phyloP scores from a whole-genome alignment of 2,113 vertebrate genomes.

The Paedocypris sp. region DNA sequence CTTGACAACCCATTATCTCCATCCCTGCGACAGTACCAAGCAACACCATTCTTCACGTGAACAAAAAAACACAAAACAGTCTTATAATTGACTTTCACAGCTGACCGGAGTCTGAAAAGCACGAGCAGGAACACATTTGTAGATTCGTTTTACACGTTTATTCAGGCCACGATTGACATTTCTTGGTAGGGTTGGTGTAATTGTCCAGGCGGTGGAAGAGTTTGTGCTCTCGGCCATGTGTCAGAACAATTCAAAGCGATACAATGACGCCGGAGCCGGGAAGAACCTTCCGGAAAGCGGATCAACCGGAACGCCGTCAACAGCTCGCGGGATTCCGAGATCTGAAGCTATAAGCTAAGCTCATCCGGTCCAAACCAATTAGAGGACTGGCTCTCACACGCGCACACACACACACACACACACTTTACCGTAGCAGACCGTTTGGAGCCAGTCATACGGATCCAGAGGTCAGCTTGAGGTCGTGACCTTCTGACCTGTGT shows the following conservation, averaged over 20 bases:
- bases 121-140: too few species aligned
- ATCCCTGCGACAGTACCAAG: too few species aligned
- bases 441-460: not conserved
- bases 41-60: too few species aligned
- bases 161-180: too few species aligned
- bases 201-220: constrained; percentile 31
- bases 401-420: too few species aligned
- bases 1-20: too few species aligned
- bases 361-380: not conserved
- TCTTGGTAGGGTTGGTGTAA: not conserved
- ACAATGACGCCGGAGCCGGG: constrained; percentile 21
- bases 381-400: not conserved
- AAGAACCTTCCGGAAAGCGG: not conserved
- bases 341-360: not conserved
- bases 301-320: not conserved
- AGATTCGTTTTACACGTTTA: too few species aligned
- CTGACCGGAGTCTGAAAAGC: too few species aligned
- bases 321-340: too few species aligned
- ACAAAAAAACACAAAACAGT: too few species aligned
- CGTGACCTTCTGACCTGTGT: constrained; percentile 1
- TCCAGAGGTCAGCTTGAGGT: not conserved
- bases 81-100: too few species aligned
- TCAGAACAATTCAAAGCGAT: constrained; percentile 45
- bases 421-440: too few species aligned
- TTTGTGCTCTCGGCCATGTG: constrained; percentile 44